Evolutionary conservation across 2,888 invertebrate genomes (phyloP).

Genomic region (Cosmopolites sordidus): DNA sequence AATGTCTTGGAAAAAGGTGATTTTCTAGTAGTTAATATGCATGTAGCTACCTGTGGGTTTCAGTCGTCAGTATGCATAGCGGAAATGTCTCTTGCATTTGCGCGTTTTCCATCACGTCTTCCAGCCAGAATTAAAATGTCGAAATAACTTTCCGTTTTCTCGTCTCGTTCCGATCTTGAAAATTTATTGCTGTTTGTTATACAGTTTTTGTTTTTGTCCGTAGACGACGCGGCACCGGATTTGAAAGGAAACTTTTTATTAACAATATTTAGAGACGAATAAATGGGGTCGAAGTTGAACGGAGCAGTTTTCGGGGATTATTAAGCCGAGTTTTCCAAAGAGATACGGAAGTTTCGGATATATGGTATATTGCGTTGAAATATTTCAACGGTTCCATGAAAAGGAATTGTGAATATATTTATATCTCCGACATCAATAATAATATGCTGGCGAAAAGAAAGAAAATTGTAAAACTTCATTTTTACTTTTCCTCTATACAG

Average conservation of each 20-base stretch:
- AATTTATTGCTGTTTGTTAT: slow-evolving; percentile 15
- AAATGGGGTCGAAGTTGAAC: slow-evolving; percentile 7
- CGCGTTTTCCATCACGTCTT: slow-evolving; percentile 41
- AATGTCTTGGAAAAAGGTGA: slow-evolving; percentile 8
- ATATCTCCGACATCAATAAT: too few species aligned
- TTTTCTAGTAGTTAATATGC: slow-evolving; percentile 35
- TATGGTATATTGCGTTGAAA: too few species aligned
- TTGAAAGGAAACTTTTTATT: slow-evolving; percentile 13
- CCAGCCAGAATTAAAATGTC: slow-evolving; percentile 41
- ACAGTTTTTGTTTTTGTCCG: slow-evolving; percentile 12
- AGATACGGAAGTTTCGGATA: too few species aligned
- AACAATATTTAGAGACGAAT: slow-evolving; percentile 8
- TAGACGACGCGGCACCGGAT: slow-evolving; percentile 11
- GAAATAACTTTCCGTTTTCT: slow-evolving; percentile 42
- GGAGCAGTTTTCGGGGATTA: slow-evolving; percentile 6
- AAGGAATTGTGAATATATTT: too few species aligned
- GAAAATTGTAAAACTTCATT: too few species aligned
- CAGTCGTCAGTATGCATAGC: slow-evolving; percentile 44
- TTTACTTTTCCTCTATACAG: too few species aligned
- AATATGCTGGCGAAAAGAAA: too few species aligned
- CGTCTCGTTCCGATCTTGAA: slow-evolving; percentile 25
- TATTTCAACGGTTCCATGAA: too few species aligned
- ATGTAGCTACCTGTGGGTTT: slow-evolving; percentile 35
- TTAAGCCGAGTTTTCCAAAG: background rate
- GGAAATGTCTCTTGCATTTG: slow-evolving; percentile 44